These are phyloP conservation scores for Achatina immaculata DNA, from an alignment of 1,140 invertebrate species.

Conservation along the genomic window DNA sequence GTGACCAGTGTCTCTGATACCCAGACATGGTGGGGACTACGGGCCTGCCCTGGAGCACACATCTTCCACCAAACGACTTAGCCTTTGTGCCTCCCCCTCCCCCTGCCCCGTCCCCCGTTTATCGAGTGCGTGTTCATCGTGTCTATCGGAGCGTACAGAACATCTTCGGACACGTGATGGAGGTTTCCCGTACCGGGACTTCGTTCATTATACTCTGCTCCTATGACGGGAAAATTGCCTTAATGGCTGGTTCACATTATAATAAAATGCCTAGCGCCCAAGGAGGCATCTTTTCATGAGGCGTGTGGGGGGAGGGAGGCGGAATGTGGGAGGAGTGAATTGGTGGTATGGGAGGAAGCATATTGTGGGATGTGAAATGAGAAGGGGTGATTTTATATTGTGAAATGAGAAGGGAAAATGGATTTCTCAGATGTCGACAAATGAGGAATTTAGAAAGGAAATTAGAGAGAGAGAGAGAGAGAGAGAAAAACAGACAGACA, in stretches of 20 bases:
- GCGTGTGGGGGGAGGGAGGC: background rate
- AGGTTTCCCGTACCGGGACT: background rate
- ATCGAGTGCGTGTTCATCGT: constrained; percentile 5
- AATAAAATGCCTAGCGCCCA: constrained; percentile 4
- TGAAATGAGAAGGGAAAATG: background rate
- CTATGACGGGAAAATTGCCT: constrained; percentile 18
- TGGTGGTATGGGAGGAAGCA: background rate
- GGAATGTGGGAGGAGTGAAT: constrained; percentile 10
- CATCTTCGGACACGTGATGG: constrained; percentile 6
- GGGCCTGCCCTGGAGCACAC: background rate
- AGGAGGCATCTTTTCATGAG: constrained; percentile 6
- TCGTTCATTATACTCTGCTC: constrained; percentile 10
- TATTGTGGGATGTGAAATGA: background rate
- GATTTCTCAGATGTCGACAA: background rate
- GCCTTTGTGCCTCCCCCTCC: background rate
- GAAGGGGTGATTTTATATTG: too few species aligned
- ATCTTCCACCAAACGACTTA: background rate
- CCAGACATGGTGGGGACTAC: too few species aligned
- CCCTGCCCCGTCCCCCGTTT: background rate
- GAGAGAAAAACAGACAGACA: background rate
- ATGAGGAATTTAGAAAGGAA: too few species aligned
- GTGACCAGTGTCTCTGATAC: background rate
- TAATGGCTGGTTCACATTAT: constrained; percentile 17
- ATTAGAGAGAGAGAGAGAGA: background rate
- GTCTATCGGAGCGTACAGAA: constrained; percentile 20